Evolutionary conservation across 1,140 invertebrate genomes (phyloP).

Genomic region (Lepidurus couesii): DNA sequence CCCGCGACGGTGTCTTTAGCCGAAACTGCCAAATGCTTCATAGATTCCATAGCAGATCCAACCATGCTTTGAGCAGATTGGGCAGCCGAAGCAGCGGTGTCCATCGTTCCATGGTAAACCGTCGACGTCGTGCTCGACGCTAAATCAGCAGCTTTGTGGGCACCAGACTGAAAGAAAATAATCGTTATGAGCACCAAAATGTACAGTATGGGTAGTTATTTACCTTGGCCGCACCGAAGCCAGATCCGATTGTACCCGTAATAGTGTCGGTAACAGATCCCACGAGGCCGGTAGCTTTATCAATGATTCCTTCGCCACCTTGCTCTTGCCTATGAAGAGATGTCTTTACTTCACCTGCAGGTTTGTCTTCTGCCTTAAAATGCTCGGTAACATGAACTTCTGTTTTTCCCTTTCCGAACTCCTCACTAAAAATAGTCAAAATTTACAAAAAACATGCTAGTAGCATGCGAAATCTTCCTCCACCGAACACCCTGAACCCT

Average conservation of each 20-base stretch:
- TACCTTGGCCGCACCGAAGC: conserved; percentile 24
- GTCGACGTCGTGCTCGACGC: background rate
- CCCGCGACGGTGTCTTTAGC: background rate
- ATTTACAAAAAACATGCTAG: background rate
- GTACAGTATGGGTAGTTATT: background rate
- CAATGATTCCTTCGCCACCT: conserved; percentile 14
- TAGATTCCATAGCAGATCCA: background rate
- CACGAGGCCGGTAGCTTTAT: conserved; percentile 23
- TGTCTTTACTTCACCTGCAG: background rate
- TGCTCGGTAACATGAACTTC: conserved; percentile 24
- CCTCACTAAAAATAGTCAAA: background rate
- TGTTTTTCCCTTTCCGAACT: background rate
- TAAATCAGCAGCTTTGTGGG: background rate
- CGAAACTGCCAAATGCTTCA: background rate
- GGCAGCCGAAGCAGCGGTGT: conserved; percentile 23
- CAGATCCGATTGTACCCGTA: conserved; percentile 6
- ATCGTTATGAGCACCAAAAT: background rate
- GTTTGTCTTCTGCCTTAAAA: conserved; percentile 3
- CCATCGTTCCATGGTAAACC: conserved; percentile 24
- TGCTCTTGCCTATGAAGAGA: conserved; percentile 19
- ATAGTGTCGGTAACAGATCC: background rate
- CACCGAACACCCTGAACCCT: background rate
- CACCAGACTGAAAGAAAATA: background rate
- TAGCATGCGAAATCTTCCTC: too few relatives aligned
- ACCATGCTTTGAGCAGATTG: conserved; percentile 5